phyloP scores from a whole-genome alignment of 1,140 invertebrate species.

The Mesaphorura yosii region DNA sequence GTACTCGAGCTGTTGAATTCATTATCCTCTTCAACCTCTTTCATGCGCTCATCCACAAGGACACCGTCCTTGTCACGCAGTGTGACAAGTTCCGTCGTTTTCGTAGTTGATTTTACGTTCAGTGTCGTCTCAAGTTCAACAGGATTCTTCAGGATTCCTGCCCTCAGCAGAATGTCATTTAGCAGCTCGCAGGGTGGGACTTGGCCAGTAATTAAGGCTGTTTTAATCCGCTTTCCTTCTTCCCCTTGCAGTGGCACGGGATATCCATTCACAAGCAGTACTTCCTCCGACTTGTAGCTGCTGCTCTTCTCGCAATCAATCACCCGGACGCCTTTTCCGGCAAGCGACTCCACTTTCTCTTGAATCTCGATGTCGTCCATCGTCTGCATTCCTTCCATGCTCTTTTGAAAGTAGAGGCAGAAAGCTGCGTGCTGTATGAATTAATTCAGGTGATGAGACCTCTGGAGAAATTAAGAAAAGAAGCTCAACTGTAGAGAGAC shows the following conservation, averaged over 20 bases:
- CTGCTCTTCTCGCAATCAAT: conserved; percentile 64
- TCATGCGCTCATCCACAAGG: conserved; percentile 56
- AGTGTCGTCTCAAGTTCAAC: conserved; percentile 59
- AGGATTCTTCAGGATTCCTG: conserved; percentile 54
- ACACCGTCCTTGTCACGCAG: conserved; percentile 51
- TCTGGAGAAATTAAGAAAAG: no score
- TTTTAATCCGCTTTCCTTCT: conserved; percentile 56
- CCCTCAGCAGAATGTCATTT: conserved; percentile 56
- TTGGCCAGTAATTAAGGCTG: conserved; percentile 54
- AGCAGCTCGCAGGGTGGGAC: conserved; percentile 56
- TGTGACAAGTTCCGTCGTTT: conserved; percentile 60
- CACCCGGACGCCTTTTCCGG: conserved; percentile 60
- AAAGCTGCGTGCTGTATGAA: no score
- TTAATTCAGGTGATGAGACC: no score
- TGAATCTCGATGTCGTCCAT: conserved; percentile 65
- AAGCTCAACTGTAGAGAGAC: no score
- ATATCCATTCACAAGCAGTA: conserved; percentile 59
- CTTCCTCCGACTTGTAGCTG: conserved; percentile 57
- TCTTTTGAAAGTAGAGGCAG: no score
- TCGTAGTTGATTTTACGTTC: conserved; percentile 57
- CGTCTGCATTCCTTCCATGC: conserved; percentile 29
- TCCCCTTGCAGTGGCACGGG: conserved; percentile 55
- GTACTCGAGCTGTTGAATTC: conserved; percentile 54
- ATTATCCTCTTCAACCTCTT: conserved; percentile 61
- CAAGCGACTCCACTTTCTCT: conserved; percentile 61